Percentiles rank a stretch among this genome's conserved stretches.
phyloP scores from a whole-genome alignment of 1,140 invertebrate genomes.

The Cydia fagiglandana region DNA sequence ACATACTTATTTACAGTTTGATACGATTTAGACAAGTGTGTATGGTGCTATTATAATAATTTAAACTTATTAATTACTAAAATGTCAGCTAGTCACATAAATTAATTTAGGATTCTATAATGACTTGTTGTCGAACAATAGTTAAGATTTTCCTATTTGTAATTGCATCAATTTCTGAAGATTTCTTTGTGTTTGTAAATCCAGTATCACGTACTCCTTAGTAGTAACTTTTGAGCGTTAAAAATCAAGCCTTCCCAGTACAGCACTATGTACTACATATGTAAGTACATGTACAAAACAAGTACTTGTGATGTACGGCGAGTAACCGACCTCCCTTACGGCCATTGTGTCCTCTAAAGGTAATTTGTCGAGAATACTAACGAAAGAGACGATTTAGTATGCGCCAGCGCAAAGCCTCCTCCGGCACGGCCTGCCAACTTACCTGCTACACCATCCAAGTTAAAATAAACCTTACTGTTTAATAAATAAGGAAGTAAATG shows the following conservation, averaged over 20 bases:
- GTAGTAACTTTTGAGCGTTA: background rate
- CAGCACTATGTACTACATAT: background rate
- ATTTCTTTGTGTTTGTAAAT: too few relatives aligned
- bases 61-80: too few relatives aligned
- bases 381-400: conserved; percentile 51
- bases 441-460: background rate
- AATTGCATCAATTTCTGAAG: too few relatives aligned
- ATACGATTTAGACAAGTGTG: too few relatives aligned
- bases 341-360: conserved; percentile 57
- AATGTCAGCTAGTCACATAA: too few relatives aligned
- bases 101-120: too few relatives aligned
- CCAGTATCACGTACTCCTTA: too few relatives aligned
- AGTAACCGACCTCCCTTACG: conserved; percentile 51
- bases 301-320: conserved; percentile 52
- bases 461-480: background rate
- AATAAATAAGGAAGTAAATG: background rate
- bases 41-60: too few relatives aligned
- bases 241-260: conserved; percentile 32
- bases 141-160: too few relatives aligned
- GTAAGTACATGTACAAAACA: background rate
- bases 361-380: conserved; percentile 66
- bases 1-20: too few relatives aligned
- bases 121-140: too few relatives aligned
- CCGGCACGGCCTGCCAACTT: conserved; percentile 41
- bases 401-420: conserved; percentile 36